Conservation (phyloP, 37 sponge, comb jelly and placozoan genomes). For the Oscarella lobularis region DNA sequence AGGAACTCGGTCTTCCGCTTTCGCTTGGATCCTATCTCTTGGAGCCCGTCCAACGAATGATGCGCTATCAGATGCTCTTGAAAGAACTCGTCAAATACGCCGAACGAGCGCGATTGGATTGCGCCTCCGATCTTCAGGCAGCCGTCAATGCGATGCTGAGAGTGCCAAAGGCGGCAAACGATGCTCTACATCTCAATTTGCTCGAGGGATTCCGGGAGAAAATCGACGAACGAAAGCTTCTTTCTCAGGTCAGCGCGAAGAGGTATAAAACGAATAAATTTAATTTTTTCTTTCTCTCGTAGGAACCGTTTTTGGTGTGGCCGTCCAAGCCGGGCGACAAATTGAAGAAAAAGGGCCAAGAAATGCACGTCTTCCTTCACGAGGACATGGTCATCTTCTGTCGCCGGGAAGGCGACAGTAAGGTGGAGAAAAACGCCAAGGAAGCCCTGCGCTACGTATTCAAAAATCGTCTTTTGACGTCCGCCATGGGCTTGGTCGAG, state of each 20-base stretch:
- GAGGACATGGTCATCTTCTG: neutral
- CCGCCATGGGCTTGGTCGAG: neutral
- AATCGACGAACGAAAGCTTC: neutral
- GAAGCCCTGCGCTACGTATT: neutral
- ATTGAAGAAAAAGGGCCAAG: constrained; percentile 4
- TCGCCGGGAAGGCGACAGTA: neutral
- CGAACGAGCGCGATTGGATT: constrained; percentile 4
- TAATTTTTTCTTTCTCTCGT: neutral
- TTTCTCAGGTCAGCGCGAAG: neutral
- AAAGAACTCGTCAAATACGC: constrained; percentile 31
- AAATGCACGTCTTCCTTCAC: constrained; percentile 2
- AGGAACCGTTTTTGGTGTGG: neutral
- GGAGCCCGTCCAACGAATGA: constrained; percentile 43
- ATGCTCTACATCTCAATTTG: constrained; percentile 46
- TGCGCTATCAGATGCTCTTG: constrained; percentile 39
- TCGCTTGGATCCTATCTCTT: constrained; percentile 52
- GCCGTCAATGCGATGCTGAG: constrained; percentile 24
- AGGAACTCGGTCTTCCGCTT: constrained; percentile 17
- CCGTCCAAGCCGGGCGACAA: neutral
- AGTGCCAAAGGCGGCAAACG: constrained; percentile 33
- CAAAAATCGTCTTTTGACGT: neutral
- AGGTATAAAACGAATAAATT: too few relatives aligned
- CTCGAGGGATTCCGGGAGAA: constrained; percentile 22
- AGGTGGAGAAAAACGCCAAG: neutral
- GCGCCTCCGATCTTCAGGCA: neutral